These are phyloP conservation scores for Stenchaetothrips biformis DNA, from an alignment of 2,888 invertebrate genomes.

Conservation along the genomic window DNA sequence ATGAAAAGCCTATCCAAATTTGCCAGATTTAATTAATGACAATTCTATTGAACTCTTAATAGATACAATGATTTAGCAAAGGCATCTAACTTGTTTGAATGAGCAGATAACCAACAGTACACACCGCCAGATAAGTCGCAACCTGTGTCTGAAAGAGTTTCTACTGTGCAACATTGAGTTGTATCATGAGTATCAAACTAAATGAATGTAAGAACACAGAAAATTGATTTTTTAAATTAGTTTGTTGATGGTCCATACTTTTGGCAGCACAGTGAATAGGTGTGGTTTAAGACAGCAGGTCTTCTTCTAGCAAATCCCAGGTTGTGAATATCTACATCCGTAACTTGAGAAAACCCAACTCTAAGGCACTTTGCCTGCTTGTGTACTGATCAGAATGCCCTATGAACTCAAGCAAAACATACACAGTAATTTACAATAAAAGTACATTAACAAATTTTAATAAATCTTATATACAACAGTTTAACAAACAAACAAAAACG, in stretches of 20 bases:
- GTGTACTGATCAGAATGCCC: not conserved
- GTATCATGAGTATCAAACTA: too few species aligned
- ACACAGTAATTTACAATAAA: not conserved
- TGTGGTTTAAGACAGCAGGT: not conserved
- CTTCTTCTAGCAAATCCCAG: not conserved
- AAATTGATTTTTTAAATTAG: not conserved
- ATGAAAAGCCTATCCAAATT: not conserved
- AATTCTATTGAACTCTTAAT: too few species aligned
- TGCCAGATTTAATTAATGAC: not conserved
- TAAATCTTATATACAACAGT: conserved; percentile 8
- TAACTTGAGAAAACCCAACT: not conserved
- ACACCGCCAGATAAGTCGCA: not conserved
- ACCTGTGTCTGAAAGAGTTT: too few species aligned
- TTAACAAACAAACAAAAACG: not conserved
- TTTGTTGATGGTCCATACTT: not conserved
- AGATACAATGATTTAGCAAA: not conserved
- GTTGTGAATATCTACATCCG: not conserved
- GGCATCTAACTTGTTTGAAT: not conserved
- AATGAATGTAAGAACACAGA: too few species aligned
- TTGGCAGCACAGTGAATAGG: not conserved
- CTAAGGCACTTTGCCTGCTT: not conserved
- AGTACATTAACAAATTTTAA: conserved; percentile 20
- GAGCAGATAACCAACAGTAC: not conserved
- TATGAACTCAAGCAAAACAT: not conserved
- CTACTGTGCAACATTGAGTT: too few species aligned